Conservation (phyloP, 2,113 vertebrate genomes). For the Barbus barbus region DNA sequence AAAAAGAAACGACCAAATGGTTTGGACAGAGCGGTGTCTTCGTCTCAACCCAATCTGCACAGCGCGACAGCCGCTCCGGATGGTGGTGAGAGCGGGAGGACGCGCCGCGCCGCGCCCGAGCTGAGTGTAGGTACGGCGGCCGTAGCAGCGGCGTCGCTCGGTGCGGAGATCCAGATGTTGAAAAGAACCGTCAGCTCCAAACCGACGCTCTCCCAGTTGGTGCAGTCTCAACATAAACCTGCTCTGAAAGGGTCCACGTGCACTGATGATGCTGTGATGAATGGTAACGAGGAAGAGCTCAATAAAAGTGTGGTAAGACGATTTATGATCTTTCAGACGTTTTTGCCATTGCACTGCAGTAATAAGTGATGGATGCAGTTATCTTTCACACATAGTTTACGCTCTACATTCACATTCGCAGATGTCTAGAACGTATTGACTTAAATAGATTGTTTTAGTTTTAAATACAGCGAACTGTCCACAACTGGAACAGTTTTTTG, state of each 20-base stretch:
- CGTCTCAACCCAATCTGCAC: slow-evolving; percentile 88
- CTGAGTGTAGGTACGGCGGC: slow-evolving; percentile 41
- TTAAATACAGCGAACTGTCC: neutral
- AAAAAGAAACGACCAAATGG: slow-evolving; percentile 72
- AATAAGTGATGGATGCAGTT: neutral
- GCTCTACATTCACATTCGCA: neutral
- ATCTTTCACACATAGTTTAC: neutral
- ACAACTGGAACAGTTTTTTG: neutral
- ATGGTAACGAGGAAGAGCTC: slow-evolving; percentile 29
- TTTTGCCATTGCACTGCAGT: neutral
- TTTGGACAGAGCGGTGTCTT: slow-evolving; percentile 84
- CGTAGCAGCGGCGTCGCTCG: slow-evolving; percentile 59
- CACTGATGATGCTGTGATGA: slow-evolving; percentile 58
- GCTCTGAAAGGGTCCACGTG: slow-evolving; percentile 65
- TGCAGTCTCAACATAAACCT: slow-evolving; percentile 86
- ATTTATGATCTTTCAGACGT: neutral
- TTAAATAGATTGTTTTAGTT: neutral
- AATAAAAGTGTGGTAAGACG: slow-evolving; percentile 35
- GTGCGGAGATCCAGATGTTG: slow-evolving; percentile 54
- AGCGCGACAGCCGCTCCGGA: slow-evolving; percentile 74
- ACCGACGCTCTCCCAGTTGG: slow-evolving; percentile 64
- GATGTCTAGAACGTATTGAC: neutral
- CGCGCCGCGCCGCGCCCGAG: slow-evolving; percentile 54
- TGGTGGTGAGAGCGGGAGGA: slow-evolving; percentile 60
- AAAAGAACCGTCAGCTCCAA: slow-evolving; percentile 49